Evolutionary conservation across 2,888 invertebrate species (phyloP), one percentile per base, ranked within the genome.

Genomic region (Agonum fuliginosum): DNA sequence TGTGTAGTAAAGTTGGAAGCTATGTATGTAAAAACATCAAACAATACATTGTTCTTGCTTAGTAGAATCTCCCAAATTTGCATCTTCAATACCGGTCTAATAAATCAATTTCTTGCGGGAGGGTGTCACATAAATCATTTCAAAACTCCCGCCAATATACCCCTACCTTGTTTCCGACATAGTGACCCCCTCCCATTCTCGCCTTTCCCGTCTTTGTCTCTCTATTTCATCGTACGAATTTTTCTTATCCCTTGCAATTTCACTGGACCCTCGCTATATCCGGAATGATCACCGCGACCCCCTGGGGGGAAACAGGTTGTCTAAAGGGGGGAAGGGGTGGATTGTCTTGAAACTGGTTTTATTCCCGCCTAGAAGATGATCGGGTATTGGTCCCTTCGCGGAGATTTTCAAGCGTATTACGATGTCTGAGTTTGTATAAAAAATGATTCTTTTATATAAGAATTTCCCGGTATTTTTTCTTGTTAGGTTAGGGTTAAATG

Each of bases 81-180:
- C 58, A 62, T 62, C 30, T 27, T 34, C 30, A 17, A 19, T n/a
- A 46, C 19, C 3, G 12, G 46, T 17, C 3, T 17, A 30, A 62
- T 62, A 62, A 62, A 62, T 62, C 58, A 62, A 30, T 62, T 62
- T 30, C 19, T 19, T 2, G 12, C 54, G 24, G 58, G 12, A 17
- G 14, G n/a, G 14, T 27, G 58, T 62, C 58, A 62, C 17, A 62
- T 62, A 62, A 62, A 62, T 62, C 58, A 62, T 62, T 62, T 62
- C 17, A 30, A 62, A 62, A 30, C 27, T 30, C 58, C 27, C 30
- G 34, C 58, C 58, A 62, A 62, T 62, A 17, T 62, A 30, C 27
- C 12, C 10, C 19, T 46, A 62, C 17, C 58, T 62, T 62, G 58
- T 62, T 62, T 62, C 58, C 58, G 30, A 14, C 3, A 30, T 62